Evolutionary conservation across 2,797 vertebrate species (phyloP).

Genomic region (Pseudochirops corinnae): DNA sequence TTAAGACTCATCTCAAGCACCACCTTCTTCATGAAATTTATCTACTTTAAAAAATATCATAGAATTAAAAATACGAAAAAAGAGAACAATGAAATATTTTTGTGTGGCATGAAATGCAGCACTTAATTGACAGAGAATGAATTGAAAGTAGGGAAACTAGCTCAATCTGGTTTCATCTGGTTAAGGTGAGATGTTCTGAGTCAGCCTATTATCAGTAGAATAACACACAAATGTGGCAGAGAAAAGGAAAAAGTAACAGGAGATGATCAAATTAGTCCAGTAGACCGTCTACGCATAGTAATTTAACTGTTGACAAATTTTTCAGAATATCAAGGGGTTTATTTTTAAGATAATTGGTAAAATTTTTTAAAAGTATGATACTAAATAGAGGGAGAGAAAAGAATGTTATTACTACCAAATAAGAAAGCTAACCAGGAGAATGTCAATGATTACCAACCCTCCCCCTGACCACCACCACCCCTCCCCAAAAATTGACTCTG

Average conservation of each 20-base stretch:
- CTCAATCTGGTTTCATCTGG: background rate
- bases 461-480: background rate
- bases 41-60: background rate
- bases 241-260: background rate
- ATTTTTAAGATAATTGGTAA: background rate
- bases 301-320: background rate
- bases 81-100: background rate
- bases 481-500: background rate
- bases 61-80: background rate
- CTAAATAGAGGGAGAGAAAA: background rate
- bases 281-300: background rate
- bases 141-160: background rate
- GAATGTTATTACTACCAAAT: background rate
- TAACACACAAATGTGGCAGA: background rate
- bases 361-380: background rate
- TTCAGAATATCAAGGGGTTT: background rate
- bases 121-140: background rate
- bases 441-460: background rate
- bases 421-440: background rate
- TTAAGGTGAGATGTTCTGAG: background rate
- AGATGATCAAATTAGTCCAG: background rate
- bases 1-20: background rate
- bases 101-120: background rate
- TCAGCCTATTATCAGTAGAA: background rate
- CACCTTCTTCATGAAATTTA: background rate